Conservation (phyloP, 35 echinoderm and acorn worm genomes). For the Strongylocentrotus purpuratus region DNA sequence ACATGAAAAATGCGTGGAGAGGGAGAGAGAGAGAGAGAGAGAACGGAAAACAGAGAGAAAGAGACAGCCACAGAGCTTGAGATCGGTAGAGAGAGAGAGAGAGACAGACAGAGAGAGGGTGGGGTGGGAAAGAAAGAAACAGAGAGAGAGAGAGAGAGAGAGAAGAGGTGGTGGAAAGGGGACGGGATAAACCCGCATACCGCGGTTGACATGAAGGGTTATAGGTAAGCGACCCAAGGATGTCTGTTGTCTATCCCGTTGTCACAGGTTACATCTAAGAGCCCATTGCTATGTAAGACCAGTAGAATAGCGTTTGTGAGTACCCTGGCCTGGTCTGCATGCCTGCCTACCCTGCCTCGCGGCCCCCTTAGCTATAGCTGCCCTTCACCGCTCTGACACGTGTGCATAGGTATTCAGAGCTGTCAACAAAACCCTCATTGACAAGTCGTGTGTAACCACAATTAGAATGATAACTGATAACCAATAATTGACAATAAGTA, state of each 20-base stretch:
- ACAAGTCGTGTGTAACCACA: neutral
- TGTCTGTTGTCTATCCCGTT: neutral
- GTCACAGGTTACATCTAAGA: neutral
- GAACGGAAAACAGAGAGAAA: too few relatives aligned
- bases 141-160: neutral
- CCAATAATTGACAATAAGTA: slow-evolving; percentile 18
- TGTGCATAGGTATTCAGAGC: neutral
- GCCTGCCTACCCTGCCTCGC: neutral
- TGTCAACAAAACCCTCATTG: neutral
- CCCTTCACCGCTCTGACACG: neutral
- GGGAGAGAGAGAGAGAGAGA: too few relatives aligned
- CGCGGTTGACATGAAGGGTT: neutral
- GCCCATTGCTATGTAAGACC: neutral
- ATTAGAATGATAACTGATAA: slow-evolving; percentile 14
- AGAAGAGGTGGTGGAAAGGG: neutral
- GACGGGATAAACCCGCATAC: neutral
- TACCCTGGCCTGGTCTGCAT: neutral
- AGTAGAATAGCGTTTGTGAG: neutral
- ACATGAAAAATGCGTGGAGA: too few relatives aligned
- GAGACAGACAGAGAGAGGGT: neutral
- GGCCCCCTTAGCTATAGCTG: neutral
- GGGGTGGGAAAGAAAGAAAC: neutral
- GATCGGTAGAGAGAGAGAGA: too few relatives aligned
- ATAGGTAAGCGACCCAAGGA: neutral
- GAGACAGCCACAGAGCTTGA: neutral